Base-by-base conservation (phyloP, 2,113 vertebrate genomes). In the Puma concolor region DNA sequence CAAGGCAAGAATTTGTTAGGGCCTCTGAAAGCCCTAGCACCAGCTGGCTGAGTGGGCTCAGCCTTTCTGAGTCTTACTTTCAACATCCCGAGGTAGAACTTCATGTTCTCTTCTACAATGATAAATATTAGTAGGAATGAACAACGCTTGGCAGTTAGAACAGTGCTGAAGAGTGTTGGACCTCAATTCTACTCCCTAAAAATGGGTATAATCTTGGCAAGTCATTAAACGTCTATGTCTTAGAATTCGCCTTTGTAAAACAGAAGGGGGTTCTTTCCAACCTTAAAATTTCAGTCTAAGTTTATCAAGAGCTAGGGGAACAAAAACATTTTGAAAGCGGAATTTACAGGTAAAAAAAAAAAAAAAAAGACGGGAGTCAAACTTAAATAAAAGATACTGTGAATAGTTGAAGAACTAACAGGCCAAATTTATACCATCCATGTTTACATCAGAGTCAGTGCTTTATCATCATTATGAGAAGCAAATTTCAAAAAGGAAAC, bases 401-500 rank as follows among this genome's bases (percentile, higher is more conserved):
- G 76, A 81, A n/a, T 44, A 50, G 41, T 7, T 82, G 48, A 88
- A 91, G 85, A 97, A 95, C 38, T 48, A 89, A 93, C 85, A 93
- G 81, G 33, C 50, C 76, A 80, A 80, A 92, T 54, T 64, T 76
- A 11, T 19, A 60, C 25, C 14, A 66, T 66, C 67, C 44, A 25
- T 83, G 17, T 84, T 89, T 76, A 15, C 27, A 85, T 44, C 36
- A 67, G 44, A 36, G 33, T 38, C 6, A 8, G 27, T 41, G 29
- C 36, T 93, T 93, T 36, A 80, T 36, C 21, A 36, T 80, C 57
- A 76, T 79, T 66, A 64, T 38, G 44, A 94, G 66, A 85, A 81
- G 66, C 60, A 95, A 76, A 94, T 93, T 93, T 94, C 91, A 89
- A 84, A 87, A 94, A 67, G 50, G 60, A 57, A 60, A 66, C 44